Conservation (phyloP, 2,888 invertebrate species). For the Mechanitis mazaeus region DNA sequence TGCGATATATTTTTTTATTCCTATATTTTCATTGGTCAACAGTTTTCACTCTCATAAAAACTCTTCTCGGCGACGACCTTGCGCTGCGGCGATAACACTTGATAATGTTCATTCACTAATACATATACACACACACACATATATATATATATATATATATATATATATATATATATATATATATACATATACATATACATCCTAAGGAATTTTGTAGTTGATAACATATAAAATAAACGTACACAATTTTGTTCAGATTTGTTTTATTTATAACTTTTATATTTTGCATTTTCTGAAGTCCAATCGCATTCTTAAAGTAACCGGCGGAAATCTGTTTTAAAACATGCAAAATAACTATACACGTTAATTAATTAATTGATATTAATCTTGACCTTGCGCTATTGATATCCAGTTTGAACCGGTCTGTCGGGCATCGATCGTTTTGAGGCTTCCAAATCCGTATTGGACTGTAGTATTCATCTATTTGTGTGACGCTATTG, state of each 20-base stretch:
- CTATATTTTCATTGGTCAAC: conserved; percentile 1
- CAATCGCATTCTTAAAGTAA: no score
- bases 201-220: no score
- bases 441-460: not conserved
- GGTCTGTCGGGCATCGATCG: not conserved
- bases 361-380: not conserved
- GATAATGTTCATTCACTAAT: conserved; percentile 3
- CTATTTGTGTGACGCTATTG: no score
- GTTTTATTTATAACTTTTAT: no score
- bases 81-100: conserved; percentile 20
- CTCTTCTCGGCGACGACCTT: conserved; percentile 21
- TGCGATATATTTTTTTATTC: no score
- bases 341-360: not conserved
- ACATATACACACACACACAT: no score
- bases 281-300: no score
- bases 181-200: no score
- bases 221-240: no score
- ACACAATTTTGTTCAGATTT: no score
- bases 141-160: not conserved
- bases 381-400: not conserved
- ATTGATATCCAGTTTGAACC: not conserved
- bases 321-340: no score
- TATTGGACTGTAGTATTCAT: no score
- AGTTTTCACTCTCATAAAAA: conserved; percentile 8
- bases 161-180: not conserved